phyloP scores from a whole-genome alignment of 2,888 invertebrate genomes.

The Cheilosia scutellata region DNA sequence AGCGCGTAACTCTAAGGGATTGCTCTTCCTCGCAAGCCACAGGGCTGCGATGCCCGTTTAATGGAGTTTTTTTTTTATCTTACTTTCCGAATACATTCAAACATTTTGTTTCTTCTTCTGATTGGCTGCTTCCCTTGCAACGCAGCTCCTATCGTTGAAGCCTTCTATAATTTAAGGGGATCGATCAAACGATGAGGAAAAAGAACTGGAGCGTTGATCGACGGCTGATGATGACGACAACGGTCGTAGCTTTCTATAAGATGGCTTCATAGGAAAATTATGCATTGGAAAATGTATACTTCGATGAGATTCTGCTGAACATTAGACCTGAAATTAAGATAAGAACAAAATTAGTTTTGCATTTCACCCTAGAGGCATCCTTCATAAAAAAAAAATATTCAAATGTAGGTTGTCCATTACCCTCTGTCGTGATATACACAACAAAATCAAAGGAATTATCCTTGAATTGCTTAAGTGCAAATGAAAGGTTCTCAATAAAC shows the following conservation, averaged over 20 bases:
- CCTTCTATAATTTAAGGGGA: slow-evolving; percentile 42
- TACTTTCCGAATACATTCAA: slow-evolving; percentile 59
- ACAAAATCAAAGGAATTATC: slow-evolving; percentile 43
- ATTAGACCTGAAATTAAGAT: slow-evolving; percentile 36
- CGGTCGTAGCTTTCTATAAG: slow-evolving; percentile 19
- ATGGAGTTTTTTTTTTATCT: slow-evolving; percentile 61
- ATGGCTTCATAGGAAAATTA: slow-evolving; percentile 20
- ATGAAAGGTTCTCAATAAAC: slow-evolving; percentile 54
- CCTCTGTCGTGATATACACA: not conserved
- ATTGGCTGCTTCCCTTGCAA: not conserved
- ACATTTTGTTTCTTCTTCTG: slow-evolving; percentile 43
- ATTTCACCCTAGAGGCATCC: not conserved
- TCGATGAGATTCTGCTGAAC: slow-evolving; percentile 43
- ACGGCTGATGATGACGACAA: slow-evolving; percentile 1
- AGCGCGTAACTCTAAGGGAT: slow-evolving; percentile 78
- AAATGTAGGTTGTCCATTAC: not conserved
- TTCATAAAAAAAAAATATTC: not conserved
- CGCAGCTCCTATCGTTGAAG: slow-evolving; percentile 7
- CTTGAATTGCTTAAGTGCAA: slow-evolving; percentile 65
- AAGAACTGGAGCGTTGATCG: slow-evolving; percentile 27
- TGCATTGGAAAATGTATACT: slow-evolving; percentile 34
- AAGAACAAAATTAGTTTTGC: not conserved
- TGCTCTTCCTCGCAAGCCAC: slow-evolving; percentile 78
- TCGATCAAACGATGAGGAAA: slow-evolving; percentile 42
- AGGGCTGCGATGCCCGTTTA: slow-evolving; percentile 64